Evolutionary conservation across 1,140 invertebrate genomes (phyloP), one percentile per base, ranked within the genome.

Genomic region (Euwallacea similis): DNA sequence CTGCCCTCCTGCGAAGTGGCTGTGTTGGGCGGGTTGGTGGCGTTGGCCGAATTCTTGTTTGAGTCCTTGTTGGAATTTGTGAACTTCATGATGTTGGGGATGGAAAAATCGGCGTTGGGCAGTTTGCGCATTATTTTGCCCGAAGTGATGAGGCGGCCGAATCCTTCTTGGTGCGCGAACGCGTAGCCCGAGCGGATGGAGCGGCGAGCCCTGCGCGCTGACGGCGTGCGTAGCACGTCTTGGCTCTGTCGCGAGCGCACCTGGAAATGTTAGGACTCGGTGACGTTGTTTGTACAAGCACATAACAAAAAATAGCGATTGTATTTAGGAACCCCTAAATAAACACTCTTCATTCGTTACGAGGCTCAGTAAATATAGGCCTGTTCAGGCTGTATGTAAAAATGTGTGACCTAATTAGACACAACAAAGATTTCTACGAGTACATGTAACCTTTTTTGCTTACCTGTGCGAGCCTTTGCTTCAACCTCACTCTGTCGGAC

Each of bases 101-200:
- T 82, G 75, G 82, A 84, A 66, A 85, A 85, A 76, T 86, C 86
- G 1, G 85, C 84, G 78, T 91, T 90, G 46, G 90, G 91, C 78
- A 91, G 81, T 81, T 91, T 91, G 69, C 91, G 88, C 95, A 98
- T 98, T 76, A 98, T 97, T 83, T 97, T 97, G 47, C 98, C 98
- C 46, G 95, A 98, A 6, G 96, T 98, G 78, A 99, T 99, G 21
- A 99, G 89, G 7, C 96, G 88, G 47, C 97, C 98, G 84, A 99
- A 99, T 76, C 98, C 97, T 86, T 98, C 94, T 80, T 92, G 86
- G 84, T 99, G 98, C 42, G 98, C 95, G 85, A 99, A 99, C 1
- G 98, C 98, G 82, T 99, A 99, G 46, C 97, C 97, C 0, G 96
- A 98, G 11, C 97, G 90, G 53, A 98, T 87, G 6, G 95, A 98